phyloP scores from a whole-genome alignment of 2,797 vertebrate genomes.

The Lithobates pipiens region DNA sequence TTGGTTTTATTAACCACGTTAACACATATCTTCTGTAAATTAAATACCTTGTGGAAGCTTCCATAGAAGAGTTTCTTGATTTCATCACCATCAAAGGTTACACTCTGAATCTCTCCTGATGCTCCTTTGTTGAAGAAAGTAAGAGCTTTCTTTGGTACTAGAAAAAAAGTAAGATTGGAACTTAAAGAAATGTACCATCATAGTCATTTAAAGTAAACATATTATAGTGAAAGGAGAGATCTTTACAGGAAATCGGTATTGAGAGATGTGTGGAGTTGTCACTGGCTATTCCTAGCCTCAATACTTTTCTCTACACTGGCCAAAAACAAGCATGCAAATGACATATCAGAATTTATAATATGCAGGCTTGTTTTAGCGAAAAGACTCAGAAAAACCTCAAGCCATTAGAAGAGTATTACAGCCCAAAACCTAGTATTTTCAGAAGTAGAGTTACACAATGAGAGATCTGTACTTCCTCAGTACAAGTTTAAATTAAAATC shows the following conservation, averaged over 20 bases:
- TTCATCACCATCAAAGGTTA: conserved; percentile 84
- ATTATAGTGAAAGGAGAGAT: not conserved
- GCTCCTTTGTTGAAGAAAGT: conserved; percentile 96
- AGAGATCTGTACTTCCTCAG: not conserved
- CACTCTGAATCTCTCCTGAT: conserved; percentile 87
- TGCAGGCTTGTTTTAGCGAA: not conserved
- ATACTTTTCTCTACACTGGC: not conserved
- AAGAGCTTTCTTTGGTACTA: conserved; percentile 88
- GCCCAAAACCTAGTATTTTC: not conserved
- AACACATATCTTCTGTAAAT: not conserved
- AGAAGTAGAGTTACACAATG: not conserved
- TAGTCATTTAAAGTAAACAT: not conserved
- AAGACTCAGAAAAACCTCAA: not conserved
- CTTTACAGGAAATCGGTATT: not conserved
- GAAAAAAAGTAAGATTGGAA: conserved; percentile 61
- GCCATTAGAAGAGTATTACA: no score
- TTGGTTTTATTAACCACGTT: not conserved
- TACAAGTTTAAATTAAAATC: not conserved
- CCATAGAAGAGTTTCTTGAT: conserved; percentile 94
- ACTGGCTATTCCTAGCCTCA: not conserved
- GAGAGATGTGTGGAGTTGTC: no score
- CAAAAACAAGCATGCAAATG: no score
- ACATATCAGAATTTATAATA: not conserved
- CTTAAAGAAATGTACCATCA: not conserved
- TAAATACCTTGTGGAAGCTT: conserved; percentile 97